These are phyloP conservation scores for Neoscelio sp. DNA, from an alignment of 2,888 invertebrate species.

Conservation along the genomic window DNA sequence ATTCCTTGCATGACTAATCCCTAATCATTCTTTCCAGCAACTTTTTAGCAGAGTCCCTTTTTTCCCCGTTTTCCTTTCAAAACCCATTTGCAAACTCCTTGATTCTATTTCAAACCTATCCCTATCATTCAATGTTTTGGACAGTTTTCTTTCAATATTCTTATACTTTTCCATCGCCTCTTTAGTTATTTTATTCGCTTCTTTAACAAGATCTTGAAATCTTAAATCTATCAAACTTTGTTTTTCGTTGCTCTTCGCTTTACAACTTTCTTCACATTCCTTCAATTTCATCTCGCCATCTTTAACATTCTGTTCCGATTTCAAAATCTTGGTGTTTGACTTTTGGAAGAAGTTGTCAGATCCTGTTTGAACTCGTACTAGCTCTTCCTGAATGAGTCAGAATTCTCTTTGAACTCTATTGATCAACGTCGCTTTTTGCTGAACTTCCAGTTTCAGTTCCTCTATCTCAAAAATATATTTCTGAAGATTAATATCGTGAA, in stretches of 20 bases:
- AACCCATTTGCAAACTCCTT: constrained; percentile 84
- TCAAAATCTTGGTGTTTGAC: constrained; percentile 71
- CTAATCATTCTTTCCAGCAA: constrained; percentile 81
- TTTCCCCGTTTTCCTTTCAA: constrained; percentile 85
- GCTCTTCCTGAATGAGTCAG: constrained; percentile 84
- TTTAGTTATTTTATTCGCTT: constrained; percentile 74
- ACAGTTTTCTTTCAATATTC: constrained; percentile 76
- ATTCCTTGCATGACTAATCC: constrained; percentile 81
- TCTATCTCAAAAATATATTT: constrained; percentile 85
- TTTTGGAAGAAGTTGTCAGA: constrained; percentile 71
- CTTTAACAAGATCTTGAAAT: constrained; percentile 75
- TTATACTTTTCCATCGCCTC: constrained; percentile 76
- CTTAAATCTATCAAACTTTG: constrained; percentile 70
- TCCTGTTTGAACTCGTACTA: constrained; percentile 80
- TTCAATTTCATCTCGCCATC: constrained; percentile 73
- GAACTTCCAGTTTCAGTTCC: constrained; percentile 83
- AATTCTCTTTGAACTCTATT: constrained; percentile 85
- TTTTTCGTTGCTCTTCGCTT: constrained; percentile 72
- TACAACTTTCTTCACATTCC: constrained; percentile 68
- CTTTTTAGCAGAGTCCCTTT: constrained; percentile 86
- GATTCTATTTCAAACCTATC: constrained; percentile 86
- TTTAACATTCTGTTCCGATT: constrained; percentile 74
- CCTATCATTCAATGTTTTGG: constrained; percentile 80
- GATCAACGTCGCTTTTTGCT: constrained; percentile 84
- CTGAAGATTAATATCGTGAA: constrained; percentile 85